Conservation (phyloP, 2,888 invertebrate genomes). For the Lomographa bimaculata region DNA sequence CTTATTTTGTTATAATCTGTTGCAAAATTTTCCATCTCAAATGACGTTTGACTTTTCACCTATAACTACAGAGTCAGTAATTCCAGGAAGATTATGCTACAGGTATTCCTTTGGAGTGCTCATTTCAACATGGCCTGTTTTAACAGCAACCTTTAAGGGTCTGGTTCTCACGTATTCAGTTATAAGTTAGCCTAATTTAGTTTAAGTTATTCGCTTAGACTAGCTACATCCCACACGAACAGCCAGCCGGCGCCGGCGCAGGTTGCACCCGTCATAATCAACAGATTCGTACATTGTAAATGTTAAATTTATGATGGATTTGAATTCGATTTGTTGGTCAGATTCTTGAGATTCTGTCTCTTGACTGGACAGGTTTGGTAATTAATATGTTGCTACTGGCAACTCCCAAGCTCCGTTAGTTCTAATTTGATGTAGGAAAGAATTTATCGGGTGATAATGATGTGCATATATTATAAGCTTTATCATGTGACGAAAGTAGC, state of each 20-base stretch:
- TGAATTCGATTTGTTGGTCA: slow-evolving; percentile 17
- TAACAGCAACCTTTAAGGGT: slow-evolving; percentile 17
- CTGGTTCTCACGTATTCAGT: slow-evolving; percentile 23
- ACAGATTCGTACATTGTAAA: slow-evolving; percentile 19
- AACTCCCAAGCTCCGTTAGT: slow-evolving; percentile 5
- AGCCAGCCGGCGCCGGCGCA: slow-evolving; percentile 20
- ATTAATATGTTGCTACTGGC: slow-evolving; percentile 8
- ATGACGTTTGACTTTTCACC: no score
- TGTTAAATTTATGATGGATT: slow-evolving; percentile 20
- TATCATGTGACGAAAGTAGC: no score
- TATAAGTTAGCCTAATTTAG: no score
- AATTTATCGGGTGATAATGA: no score
- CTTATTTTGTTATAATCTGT: no score
- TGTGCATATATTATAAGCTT: no score
- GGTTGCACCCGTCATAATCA: slow-evolving; percentile 14
- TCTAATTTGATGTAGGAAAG: slow-evolving; percentile 7
- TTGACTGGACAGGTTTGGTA: slow-evolving; percentile 12
- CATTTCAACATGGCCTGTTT: no score
- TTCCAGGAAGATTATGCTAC: no score
- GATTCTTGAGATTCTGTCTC: slow-evolving; percentile 16
- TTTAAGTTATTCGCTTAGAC: slow-evolving; percentile 19
- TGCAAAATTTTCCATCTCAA: no score
- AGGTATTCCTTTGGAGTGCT: no score
- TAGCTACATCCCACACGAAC: slow-evolving; percentile 22
- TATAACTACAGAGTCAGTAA: no score